A percentile compares a stretch with the other conserved stretches of the same genome.
phyloP scores from a whole-genome alignment of 2,888 invertebrate genomes.

The Tanypteryx hageni region DNA sequence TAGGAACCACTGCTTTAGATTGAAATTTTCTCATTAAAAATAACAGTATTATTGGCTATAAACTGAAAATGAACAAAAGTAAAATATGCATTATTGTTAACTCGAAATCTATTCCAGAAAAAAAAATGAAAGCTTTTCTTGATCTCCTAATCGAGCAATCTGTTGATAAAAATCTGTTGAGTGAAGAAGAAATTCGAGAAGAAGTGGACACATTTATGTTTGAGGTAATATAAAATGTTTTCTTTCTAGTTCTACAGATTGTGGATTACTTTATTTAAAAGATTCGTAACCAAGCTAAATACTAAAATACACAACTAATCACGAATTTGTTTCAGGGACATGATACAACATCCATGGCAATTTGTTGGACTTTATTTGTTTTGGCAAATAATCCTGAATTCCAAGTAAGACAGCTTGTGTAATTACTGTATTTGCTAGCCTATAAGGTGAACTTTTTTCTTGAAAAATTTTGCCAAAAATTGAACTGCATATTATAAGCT shows the following conservation, averaged over 20 bases:
- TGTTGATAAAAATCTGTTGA: conserved; percentile 21
- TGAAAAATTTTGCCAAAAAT: no score
- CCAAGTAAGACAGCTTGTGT: background rate
- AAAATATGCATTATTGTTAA: no score
- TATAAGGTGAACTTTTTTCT: no score
- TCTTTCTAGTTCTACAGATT: background rate
- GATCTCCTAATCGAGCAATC: conserved; percentile 43
- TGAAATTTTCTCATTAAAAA: no score
- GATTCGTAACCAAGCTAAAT: no score
- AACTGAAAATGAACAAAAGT: no score
- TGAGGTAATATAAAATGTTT: conserved; percentile 6
- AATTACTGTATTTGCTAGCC: background rate
- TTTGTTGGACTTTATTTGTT: conserved; percentile 35
- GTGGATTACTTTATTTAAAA: background rate
- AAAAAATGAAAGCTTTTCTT: conserved; percentile 32
- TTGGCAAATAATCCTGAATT: conserved; percentile 52
- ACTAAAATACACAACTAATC: no score
- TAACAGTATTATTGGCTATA: no score
- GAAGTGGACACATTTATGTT: conserved; percentile 60
- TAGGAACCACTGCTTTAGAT: no score
- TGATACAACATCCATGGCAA: conserved; percentile 57
- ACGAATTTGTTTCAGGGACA: background rate
- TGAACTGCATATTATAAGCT: no score
- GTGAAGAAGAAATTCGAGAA: conserved; percentile 48
- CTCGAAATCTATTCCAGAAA: background rate